Conservation (phyloP, 1,140 invertebrate species). For the Aphelenchoides avenae region DNA sequence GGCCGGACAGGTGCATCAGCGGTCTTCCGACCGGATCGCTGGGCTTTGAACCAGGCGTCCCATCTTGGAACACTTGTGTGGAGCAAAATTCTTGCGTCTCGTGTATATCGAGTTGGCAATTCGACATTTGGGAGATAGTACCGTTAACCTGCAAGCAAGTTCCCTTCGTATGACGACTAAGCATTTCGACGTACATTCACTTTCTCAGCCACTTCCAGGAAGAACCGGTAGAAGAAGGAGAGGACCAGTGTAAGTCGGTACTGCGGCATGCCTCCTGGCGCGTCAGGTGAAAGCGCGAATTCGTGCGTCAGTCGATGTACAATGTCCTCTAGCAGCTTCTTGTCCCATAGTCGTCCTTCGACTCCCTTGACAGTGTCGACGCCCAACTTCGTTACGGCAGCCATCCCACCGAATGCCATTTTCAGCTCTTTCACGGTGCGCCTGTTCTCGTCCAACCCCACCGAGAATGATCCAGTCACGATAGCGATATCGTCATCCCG, state of each 20-base stretch:
- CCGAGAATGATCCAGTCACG: slow-evolving; percentile 76
- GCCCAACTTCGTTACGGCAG: slow-evolving; percentile 76
- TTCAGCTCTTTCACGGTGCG: slow-evolving; percentile 66
- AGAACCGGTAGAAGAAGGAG: slow-evolving; percentile 73
- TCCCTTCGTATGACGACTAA: too few species aligned
- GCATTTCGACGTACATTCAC: too few species aligned
- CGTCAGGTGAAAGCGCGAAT: slow-evolving; percentile 71
- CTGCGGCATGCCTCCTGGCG: slow-evolving; percentile 81
- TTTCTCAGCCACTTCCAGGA: too few species aligned
- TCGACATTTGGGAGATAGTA: too few species aligned
- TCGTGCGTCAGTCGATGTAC: slow-evolving; percentile 70
- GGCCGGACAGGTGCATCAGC: slow-evolving; percentile 72
- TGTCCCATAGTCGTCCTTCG: slow-evolving; percentile 69
- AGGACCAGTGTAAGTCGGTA: slow-evolving; percentile 74
- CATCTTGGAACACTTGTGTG: too few species aligned
- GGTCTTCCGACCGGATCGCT: slow-evolving; percentile 78
- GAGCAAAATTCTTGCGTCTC: too few species aligned
- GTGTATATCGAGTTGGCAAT: too few species aligned
- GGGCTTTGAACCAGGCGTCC: too few species aligned
- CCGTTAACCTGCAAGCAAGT: too few species aligned
- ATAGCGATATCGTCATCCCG: slow-evolving; percentile 91
- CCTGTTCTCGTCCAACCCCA: slow-evolving; percentile 60
- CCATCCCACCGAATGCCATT: slow-evolving; percentile 84
- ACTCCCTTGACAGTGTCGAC: slow-evolving; percentile 66
- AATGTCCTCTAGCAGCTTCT: slow-evolving; percentile 68